Base-by-base conservation (phyloP, 2,113 vertebrate genomes). In the Xiphophorus maculatus region DNA sequence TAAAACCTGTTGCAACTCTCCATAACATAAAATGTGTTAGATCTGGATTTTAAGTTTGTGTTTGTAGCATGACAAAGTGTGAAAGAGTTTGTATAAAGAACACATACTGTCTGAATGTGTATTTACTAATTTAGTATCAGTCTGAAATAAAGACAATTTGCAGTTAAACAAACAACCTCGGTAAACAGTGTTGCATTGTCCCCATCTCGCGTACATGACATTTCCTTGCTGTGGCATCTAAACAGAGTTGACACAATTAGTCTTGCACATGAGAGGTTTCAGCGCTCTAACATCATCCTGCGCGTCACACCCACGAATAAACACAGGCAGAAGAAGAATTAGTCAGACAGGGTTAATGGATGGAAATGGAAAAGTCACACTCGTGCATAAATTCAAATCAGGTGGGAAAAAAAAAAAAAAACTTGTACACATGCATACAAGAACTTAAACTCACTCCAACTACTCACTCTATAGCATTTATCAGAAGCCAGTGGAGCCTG, bases 391-490 rank as follows among this genome's bases (percentile, higher is more conserved):
- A 67, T 48, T 13, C 35, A 30, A 22, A 62, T 65, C 17, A 10
- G 58, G 10, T 37, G 2, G 35, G 10, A 9, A 11, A 11, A 37
- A 11, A 37, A 11, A 0, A 70, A 63, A 6, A n/a, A 1, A 54
- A 54, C 6, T 19, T 54, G 51, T 25, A 58, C 22, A n/a, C 51
- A 9, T 25, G 15, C 25, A 74, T 30, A 32, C 65, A 68, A 37
- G 6, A 29, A 25, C 13, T 60, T 66, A 63, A 78, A 63, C 60
- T 73, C 54, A 40, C 77, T 67, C 17, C 68, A 42, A 35, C 70
- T 51, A 51, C 77, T 83, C 68, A 63, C 69, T 80, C 51, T 42
- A 30, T 64, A 27, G 66, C 60, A 33, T 68, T 77, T n/a, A 58
- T 84, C 66, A 4, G 75, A 63, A 81, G 84, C 54, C 3, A 4